Evolutionary conservation across 2,888 invertebrate species (phyloP), one percentile per base, ranked within the genome.

Genomic region (Micropterix aruncella): DNA sequence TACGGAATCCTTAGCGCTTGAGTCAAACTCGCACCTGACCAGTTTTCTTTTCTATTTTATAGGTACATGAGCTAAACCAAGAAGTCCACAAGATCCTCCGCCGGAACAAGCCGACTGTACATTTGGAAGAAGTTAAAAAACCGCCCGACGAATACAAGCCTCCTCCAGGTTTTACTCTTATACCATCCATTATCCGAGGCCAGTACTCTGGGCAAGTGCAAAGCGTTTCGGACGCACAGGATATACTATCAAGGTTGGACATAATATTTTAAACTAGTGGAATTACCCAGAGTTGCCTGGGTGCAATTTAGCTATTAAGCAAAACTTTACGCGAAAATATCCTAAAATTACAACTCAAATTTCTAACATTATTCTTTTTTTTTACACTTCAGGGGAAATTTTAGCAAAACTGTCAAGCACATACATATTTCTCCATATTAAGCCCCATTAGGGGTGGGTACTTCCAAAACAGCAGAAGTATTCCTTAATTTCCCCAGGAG

Each of bases 41-140:
- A n/a, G n/a, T n/a, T n/a, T n/a, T n/a, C n/a, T n/a, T n/a, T n/a
- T n/a, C n/a, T n/a, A 41, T 43, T 12, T 53, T 54, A 5, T 57
- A 80, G 80, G 74, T 80, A 7, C 79, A 80, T 56, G 71, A 75
- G 60, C 71, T 73, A 50, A 81, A 80, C 55, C 79, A 80, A 58
- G 79, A 80, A 42, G 62, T 75, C 2, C 80, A 82, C 57, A 79
- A 78, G 55, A 74, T 75, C 55, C 62, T 80, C 19, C 67, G 80
- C 1, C 70, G 74, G 15, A 79, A 79, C 56, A 80, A 80, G 57
- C 71, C 75, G 1, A 75, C 77, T 0, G 62, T 79, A 9, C 60
- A 70, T 9, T 53, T 77, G 42, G 62, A 65, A 44, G 73, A 75
- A 37, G 63, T 80, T 15, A 65, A 73, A 44, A 65, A 73, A 15